Conservation (phyloP, 92 coral and sea anemone genomes). For the Porites cylindrica region DNA sequence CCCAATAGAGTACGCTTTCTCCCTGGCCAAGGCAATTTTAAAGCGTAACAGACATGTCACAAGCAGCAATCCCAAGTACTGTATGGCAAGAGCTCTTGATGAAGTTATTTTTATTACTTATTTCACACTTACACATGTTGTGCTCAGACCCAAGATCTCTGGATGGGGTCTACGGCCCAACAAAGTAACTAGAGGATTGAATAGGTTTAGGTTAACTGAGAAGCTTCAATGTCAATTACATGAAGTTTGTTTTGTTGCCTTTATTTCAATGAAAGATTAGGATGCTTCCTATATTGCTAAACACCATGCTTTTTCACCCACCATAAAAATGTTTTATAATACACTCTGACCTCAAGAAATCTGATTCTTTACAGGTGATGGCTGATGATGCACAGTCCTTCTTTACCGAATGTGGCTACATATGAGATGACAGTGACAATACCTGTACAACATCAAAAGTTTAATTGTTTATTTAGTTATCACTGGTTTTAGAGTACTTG, state of each 20-base stretch:
- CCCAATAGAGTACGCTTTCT: conserved; percentile 54
- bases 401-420: conserved; percentile 57
- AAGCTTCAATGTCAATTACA: neutral
- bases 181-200: too few species aligned
- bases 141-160: too few species aligned
- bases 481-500: neutral
- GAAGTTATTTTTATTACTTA: conserved; percentile 32
- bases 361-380: conserved; percentile 27
- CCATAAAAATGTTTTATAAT: conserved; percentile 1
- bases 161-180: too few species aligned
- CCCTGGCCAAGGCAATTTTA: conserved; percentile 47
- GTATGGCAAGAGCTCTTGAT: conserved; percentile 59
- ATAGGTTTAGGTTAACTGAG: neutral
- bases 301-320: too few species aligned
- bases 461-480: neutral
- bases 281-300: too few species aligned
- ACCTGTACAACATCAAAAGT: neutral
- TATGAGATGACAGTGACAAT: conserved; percentile 1
- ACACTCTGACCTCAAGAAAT: neutral
- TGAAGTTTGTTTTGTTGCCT: neutral
- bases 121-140: too few species aligned
- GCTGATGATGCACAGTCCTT: conserved; percentile 50
- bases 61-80: conserved; percentile 52
- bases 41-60: conserved; percentile 47
- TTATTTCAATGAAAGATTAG: conserved; percentile 14